Conservation (phyloP, 2,113 vertebrate genomes). For the Dunckerocampus dactyliophorus region DNA sequence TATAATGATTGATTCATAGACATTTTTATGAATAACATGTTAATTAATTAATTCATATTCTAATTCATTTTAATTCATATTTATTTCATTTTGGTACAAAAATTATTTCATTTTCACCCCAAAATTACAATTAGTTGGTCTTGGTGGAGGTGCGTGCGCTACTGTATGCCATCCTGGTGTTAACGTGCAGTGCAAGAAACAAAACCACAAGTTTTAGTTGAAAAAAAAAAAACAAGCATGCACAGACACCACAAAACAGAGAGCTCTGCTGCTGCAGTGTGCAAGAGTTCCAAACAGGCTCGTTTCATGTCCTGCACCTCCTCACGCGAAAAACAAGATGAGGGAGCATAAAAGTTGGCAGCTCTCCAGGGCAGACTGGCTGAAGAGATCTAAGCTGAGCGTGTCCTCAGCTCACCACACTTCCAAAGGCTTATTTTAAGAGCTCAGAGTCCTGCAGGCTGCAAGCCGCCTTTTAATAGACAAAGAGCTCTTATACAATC, state of each 20-base stretch:
- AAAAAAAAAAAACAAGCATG: not conserved
- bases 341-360: constrained; percentile 11
- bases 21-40: too few species aligned
- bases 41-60: too few species aligned
- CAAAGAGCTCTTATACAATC: constrained; percentile 40
- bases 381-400: constrained; percentile 30
- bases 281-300: constrained; percentile 8
- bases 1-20: too few species aligned
- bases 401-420: constrained; percentile 32
- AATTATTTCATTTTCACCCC: too few species aligned
- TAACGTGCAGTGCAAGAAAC: not conserved
- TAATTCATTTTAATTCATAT: too few species aligned
- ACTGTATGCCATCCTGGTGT: not conserved
- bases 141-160: not conserved
- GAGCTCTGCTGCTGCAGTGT: constrained; percentile 15
- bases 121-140: not conserved
- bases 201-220: not conserved
- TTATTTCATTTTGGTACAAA: too few species aligned
- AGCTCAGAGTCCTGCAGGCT: constrained; percentile 24
- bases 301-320: constrained; percentile 14
- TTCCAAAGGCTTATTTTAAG: constrained; percentile 44
- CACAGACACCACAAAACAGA: not conserved
- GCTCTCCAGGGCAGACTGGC: constrained; percentile 6
- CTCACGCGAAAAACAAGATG: constrained; percentile 18
- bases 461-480: constrained; percentile 44